Evolutionary conservation across 2,888 invertebrate genomes (phyloP), one percentile per base, ranked within the genome.

Genomic region (Pyrgus malvae): DNA sequence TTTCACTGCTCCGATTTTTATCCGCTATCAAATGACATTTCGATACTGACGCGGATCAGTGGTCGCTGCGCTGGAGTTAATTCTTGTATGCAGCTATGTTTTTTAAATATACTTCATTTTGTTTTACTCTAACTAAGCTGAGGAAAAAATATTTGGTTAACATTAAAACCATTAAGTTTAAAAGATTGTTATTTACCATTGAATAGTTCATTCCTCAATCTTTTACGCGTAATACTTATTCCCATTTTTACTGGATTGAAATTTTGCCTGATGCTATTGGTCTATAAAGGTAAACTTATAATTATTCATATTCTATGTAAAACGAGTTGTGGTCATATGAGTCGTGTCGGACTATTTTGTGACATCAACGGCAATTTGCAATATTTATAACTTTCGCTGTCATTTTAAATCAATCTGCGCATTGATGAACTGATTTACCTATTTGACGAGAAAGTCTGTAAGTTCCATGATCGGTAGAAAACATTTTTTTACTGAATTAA

Each of bases 1-100:
- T 67, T 64, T 67, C 67, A 63, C 65, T 59, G 50, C 46, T 61
- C 62, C 46, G 58, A 60, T 65, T 63, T 62, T 64, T 60, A 60
- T 58, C 27, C 60, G 55, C 51, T 31, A 50, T 50, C 50, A 14
- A 50, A 16, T 50, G 50, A 42, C 50, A 50, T 33, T 50, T 17
- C 25, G 33, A 42, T 50, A 23, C 7, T 29, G 50, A 11, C 33
- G 25, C 41, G 50, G 50, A 25, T 41, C 50, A 23, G 4, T 50
- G 33, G 33, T 21, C 14, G 37, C 35, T 35, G 11, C n/a, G n/a
- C n/a, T n/a, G n/a, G n/a, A n/a, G n/a, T n/a, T n/a, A n/a, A n/a
- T n/a, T n/a, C n/a, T n/a, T n/a, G n/a, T n/a, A n/a, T n/a, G n/a
- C n/a, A n/a, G n/a, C n/a, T n/a, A n/a, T n/a, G n/a, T n/a, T n/a